phyloP scores from a whole-genome alignment of 2,888 invertebrate genomes.

The Drosophila setosimentum region DNA sequence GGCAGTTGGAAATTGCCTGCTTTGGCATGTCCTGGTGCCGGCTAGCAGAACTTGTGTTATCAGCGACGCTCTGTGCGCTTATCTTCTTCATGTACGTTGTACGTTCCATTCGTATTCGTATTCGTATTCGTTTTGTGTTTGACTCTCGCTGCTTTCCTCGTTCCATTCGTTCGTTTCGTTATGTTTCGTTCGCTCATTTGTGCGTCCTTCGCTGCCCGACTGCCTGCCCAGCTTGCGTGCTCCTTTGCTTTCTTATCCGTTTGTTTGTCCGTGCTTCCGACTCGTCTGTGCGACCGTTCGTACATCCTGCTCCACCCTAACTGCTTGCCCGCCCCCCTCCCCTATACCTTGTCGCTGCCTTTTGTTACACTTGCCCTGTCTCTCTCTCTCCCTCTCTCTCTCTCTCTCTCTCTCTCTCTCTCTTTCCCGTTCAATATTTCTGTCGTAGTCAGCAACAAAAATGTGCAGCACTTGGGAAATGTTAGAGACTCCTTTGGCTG shows the following conservation, averaged over 20 bases:
- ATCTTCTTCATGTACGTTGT: constrained; percentile 75
- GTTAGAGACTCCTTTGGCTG: constrained; percentile 45
- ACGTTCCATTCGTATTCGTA: constrained; percentile 45
- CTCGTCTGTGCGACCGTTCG: constrained; percentile 80
- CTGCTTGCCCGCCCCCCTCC: constrained; percentile 7
- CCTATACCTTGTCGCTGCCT: constrained; percentile 26
- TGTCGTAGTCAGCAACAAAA: constrained; percentile 61
- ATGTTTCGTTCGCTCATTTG: constrained; percentile 29
- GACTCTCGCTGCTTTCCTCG: neutral
- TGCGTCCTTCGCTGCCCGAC: constrained; percentile 31
- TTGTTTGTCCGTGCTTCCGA: constrained; percentile 79
- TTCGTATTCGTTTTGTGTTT: constrained; percentile 9
- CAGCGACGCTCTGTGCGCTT: constrained; percentile 75
- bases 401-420: neutral
- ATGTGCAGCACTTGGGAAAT: constrained; percentile 75
- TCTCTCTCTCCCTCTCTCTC: neutral
- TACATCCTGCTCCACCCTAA: constrained; percentile 68
- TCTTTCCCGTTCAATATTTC: constrained; percentile 43
- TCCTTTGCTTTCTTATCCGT: constrained; percentile 74
- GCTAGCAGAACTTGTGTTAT: constrained; percentile 67
- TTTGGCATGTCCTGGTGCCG: constrained; percentile 26
- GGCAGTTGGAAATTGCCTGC: neutral
- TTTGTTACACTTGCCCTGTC: constrained; percentile 33
- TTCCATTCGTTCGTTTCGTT: constrained; percentile 14
- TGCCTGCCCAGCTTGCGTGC: constrained; percentile 12